Conservation (phyloP, 2,888 invertebrate genomes). For the Meteorus colon region DNA sequence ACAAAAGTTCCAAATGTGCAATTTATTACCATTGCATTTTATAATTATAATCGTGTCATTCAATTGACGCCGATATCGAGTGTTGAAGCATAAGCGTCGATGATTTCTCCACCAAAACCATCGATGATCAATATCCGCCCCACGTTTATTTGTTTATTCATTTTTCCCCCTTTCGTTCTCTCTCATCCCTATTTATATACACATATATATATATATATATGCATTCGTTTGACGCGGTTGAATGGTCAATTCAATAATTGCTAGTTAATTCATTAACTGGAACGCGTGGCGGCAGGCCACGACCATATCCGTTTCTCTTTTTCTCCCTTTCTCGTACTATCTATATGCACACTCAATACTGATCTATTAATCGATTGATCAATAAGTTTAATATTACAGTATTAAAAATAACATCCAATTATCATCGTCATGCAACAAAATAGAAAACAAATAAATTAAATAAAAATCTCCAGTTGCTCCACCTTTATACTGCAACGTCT, state of each 20-base stretch:
- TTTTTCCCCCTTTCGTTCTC: slow-evolving; percentile 42
- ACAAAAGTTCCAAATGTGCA: no score
- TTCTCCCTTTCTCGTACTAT: slow-evolving; percentile 16
- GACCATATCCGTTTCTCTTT: slow-evolving; percentile 18
- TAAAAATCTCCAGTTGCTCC: not conserved
- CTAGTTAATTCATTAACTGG: slow-evolving; percentile 53
- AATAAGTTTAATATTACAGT: not conserved
- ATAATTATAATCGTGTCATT: no score
- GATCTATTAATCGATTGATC: not conserved
- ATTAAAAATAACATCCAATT: not conserved
- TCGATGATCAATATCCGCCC: slow-evolving; percentile 45
- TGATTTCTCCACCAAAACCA: slow-evolving; percentile 35
- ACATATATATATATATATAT: not conserved
- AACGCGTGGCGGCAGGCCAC: slow-evolving; percentile 26
- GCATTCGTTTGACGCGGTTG: slow-evolving; percentile 57
- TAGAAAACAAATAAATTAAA: not conserved
- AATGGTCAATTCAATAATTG: slow-evolving; percentile 63
- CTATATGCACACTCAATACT: not conserved
- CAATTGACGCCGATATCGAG: slow-evolving; percentile 4
- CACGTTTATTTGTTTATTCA: slow-evolving; percentile 58
- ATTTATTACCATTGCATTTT: no score
- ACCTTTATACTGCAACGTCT: no score
- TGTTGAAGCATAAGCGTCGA: slow-evolving; percentile 29
- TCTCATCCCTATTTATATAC: not conserved
- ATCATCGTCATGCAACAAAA: not conserved